Percentiles rank a stretch among this genome's conserved stretches.
Evolutionary conservation across 2,888 invertebrate species (phyloP).

Genomic region (Chalcis sispes): DNA sequence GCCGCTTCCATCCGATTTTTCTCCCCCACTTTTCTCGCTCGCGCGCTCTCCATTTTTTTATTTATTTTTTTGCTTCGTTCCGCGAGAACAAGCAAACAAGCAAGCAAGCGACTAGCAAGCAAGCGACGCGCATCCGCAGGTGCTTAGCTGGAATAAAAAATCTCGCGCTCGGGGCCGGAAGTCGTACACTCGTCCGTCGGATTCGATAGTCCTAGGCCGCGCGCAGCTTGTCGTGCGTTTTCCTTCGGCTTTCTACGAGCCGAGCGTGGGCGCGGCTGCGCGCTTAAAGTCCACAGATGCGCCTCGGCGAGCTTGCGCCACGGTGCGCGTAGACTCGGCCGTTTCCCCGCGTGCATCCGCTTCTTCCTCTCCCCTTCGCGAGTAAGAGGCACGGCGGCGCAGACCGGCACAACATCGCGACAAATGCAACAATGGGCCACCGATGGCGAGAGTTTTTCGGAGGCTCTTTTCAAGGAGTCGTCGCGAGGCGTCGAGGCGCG

Average conservation of each 20-base stretch:
- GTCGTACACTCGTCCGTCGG: not conserved
- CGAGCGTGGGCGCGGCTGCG: not conserved
- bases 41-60: not conserved
- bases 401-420: too few relatives aligned
- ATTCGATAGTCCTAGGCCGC: not conserved
- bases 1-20: constrained; percentile 9
- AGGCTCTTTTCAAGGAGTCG: too few relatives aligned
- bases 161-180: not conserved
- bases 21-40: not conserved
- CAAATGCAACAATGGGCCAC: too few relatives aligned
- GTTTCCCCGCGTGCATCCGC: not conserved
- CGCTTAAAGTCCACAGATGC: not conserved
- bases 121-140: not conserved
- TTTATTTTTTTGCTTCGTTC: not conserved
- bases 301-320: not conserved
- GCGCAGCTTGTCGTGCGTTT: not conserved
- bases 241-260: not conserved
- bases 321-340: too few relatives aligned
- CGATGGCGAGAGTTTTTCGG: too few relatives aligned
- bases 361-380: too few relatives aligned
- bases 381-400: too few relatives aligned
- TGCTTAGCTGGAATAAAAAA: too few relatives aligned
- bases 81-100: not conserved
- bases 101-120: not conserved
- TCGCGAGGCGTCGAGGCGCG: too few relatives aligned